Evolutionary conservation across 2,113 vertebrate genomes (phyloP).

Genomic region (Pholis gunnellus): DNA sequence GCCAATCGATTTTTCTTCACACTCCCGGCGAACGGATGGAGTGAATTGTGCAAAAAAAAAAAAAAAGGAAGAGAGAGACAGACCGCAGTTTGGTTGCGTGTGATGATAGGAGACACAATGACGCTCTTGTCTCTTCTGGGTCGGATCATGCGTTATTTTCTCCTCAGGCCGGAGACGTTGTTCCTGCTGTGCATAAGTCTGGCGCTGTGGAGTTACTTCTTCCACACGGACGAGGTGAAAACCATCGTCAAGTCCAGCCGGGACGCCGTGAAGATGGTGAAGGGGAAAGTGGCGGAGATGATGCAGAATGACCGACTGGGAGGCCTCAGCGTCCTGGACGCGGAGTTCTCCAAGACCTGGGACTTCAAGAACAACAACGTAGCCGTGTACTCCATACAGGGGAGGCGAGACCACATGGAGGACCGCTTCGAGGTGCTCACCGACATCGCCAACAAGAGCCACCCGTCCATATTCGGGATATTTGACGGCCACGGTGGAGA

Average conservation of each 20-base stretch:
- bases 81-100: conserved; percentile 76
- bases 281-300: conserved; percentile 97
- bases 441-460: conserved; percentile 94
- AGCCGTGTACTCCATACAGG: conserved; percentile 98
- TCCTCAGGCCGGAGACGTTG: conserved; percentile 97
- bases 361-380: conserved; percentile 96
- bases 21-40: conserved; percentile 67
- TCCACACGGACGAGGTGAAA: conserved; percentile 99
- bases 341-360: conserved; percentile 98
- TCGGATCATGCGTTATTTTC: conserved; percentile 99
- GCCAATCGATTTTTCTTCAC: conserved; percentile 40
- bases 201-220: conserved; percentile 99
- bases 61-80: conserved; percentile 33
- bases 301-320: conserved; percentile 96
- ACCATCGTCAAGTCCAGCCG: conserved; percentile 98
- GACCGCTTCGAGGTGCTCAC: conserved; percentile 96
- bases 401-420: conserved; percentile 98
- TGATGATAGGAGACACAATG: conserved; percentile 99
- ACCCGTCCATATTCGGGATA: conserved; percentile 97
- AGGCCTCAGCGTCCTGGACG: conserved; percentile 93
- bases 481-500: conserved; percentile 99
- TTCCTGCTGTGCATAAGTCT: conserved; percentile 96
- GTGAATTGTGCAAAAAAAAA: conserved; percentile 62
- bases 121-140: conserved; percentile 99
- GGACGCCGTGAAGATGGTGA: conserved; percentile 98